phyloP scores from a whole-genome alignment of 2,113 vertebrate species.

The Callipepla californica region DNA sequence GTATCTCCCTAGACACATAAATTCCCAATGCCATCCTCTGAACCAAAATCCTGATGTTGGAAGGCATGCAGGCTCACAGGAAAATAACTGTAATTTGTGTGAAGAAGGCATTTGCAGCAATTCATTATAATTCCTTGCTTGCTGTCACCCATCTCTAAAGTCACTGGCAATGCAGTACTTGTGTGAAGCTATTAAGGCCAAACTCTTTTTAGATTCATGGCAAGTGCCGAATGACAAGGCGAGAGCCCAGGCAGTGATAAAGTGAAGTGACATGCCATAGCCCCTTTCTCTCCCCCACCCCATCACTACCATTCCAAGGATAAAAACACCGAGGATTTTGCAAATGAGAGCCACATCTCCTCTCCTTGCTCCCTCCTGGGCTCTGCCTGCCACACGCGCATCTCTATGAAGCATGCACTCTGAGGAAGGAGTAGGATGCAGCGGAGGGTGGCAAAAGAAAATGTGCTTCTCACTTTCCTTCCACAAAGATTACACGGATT shows the following conservation, averaged over 20 bases:
- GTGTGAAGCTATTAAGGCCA: constrained; percentile 77
- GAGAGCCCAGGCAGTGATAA: constrained; percentile 66
- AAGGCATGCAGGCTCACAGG: constrained; percentile 35
- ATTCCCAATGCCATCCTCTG: background rate
- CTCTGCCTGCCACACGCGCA: background rate
- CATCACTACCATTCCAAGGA: constrained; percentile 29
- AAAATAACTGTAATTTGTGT: constrained; percentile 73
- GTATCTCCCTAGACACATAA: background rate
- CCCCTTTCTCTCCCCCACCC: constrained; percentile 33
- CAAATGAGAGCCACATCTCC: constrained; percentile 43
- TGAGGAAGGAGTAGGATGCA: background rate
- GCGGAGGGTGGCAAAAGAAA: background rate
- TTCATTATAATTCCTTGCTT: constrained; percentile 74
- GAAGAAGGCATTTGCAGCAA: constrained; percentile 67
- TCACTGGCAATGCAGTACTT: constrained; percentile 66
- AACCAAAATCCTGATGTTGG: constrained; percentile 46
- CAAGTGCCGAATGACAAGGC: constrained; percentile 64
- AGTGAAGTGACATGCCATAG: constrained; percentile 62
- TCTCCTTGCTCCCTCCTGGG: background rate
- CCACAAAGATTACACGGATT: background rate
- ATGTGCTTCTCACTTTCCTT: constrained; percentile 4
- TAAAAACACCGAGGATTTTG: constrained; percentile 38
- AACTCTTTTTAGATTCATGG: constrained; percentile 71
- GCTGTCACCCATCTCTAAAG: constrained; percentile 71
- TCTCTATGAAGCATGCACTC: background rate